phyloP scores from a whole-genome alignment of 2,888 invertebrate species.

The Tridacna gigas region DNA sequence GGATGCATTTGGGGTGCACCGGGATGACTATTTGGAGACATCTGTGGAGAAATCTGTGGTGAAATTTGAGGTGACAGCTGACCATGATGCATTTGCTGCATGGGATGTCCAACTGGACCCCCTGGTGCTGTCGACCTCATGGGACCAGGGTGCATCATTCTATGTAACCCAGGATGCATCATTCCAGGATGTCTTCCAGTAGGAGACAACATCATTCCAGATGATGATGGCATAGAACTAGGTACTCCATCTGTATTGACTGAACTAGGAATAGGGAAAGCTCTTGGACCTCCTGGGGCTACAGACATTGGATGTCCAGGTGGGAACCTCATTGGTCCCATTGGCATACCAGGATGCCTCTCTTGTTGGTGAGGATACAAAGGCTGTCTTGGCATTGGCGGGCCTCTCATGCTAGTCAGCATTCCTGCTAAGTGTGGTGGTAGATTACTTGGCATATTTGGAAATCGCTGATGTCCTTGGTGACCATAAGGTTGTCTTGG shows the following conservation, averaged over 20 bases:
- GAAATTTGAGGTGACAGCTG: constrained; percentile 33
- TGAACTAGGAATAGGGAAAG: constrained; percentile 45
- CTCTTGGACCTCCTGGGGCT: constrained; percentile 49
- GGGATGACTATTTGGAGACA: constrained; percentile 56
- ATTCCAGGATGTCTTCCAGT: constrained; percentile 55
- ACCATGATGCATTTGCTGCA: constrained; percentile 43
- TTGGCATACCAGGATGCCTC: constrained; percentile 47
- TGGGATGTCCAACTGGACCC: constrained; percentile 54
- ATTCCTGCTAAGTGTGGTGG: constrained; percentile 64
- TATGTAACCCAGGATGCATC: constrained; percentile 56
- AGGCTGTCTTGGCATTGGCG: constrained; percentile 45
- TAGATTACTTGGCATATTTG: constrained; percentile 64
- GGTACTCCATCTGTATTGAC: constrained; percentile 50
- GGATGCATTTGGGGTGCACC: constrained; percentile 55
- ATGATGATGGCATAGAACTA: constrained; percentile 48
- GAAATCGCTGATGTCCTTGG: constrained; percentile 55
- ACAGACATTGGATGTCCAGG: constrained; percentile 49
- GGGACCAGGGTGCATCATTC: constrained; percentile 53
- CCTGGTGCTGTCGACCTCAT: constrained; percentile 49
- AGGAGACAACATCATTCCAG: constrained; percentile 56
- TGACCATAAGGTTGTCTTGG: constrained; percentile 44
- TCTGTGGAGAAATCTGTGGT: constrained; percentile 56
- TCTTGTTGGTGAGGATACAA: constrained; percentile 60
- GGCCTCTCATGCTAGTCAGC: constrained; percentile 48
- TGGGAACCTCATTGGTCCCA: constrained; percentile 59